Evolutionary conservation across 2,888 invertebrate genomes (phyloP), one percentile per base, ranked within the genome.

Genomic region (Cyaniris semiargus): DNA sequence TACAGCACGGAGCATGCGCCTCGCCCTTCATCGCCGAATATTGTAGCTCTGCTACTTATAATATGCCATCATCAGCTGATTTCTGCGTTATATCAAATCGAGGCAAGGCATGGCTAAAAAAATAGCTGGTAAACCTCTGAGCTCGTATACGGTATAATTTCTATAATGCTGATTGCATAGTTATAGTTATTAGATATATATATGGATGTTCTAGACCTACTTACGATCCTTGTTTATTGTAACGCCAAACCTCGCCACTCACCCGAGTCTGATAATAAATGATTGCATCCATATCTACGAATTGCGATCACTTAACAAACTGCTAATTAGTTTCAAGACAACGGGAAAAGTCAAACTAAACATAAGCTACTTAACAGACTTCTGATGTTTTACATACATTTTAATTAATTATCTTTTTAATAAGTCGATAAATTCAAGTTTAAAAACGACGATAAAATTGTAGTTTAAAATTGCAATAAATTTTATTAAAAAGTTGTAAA

Each of bases 1-100:
- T 66, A 15, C 66, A 66, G 66, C 66, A 31, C 66, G 15, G 66
- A 66, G 66, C 66, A 66, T 66, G 66, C 66, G 66, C 66, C 66
- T 18, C 66, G 15, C 15, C 27, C 66, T 66, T 66, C 66, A 15
- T 27, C 27, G 15, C 15, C 15, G 6, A 66, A 15, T 66, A n/a
- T n/a, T n/a, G n/a, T n/a, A 27, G 66, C 60, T 6, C 66, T 66
- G 66, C 66, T 66, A 10, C 23, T 23, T 66, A 66, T 23, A 66
- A 66, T 27, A 66, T 23, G 23, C 23, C 27, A 27, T 27, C 1
- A 66, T 66, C 66, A 27, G 27, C 66, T 15, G 27, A 21, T 66
- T 53, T 18, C 18, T 53, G 18, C 1, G 53, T 53, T 18, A 53
- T 5, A 18, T 18, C 53, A 53, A 53, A 5, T 53, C 18, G 5